Evolutionary conservation across 2,888 invertebrate species (phyloP).

Genomic region (Scrobipalpa atriplicella): DNA sequence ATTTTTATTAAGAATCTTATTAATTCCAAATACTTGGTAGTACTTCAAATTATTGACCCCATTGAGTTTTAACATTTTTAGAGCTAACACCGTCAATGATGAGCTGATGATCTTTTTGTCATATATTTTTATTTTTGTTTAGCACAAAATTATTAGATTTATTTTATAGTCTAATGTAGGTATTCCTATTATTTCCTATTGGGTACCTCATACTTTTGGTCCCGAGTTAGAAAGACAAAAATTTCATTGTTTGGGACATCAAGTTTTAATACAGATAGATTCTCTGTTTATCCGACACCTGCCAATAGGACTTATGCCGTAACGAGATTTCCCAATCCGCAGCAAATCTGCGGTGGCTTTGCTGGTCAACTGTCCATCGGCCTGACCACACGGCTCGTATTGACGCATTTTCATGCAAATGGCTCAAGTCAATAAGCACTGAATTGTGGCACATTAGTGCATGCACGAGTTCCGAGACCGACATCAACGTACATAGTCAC

Average conservation of each 20-base stretch:
- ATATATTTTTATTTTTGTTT: too few relatives aligned
- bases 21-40: not conserved
- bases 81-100: too few relatives aligned
- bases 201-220: too few relatives aligned
- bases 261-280: not conserved
- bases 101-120: too few relatives aligned
- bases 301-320: not conserved
- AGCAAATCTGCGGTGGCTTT: slow-evolving; percentile 8
- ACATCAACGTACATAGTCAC: not conserved
- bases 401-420: slow-evolving; percentile 4
- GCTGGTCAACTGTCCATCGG: not conserved
- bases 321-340: not conserved
- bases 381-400: not conserved
- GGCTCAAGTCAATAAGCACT: not conserved
- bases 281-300: not conserved
- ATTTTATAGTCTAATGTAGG: too few relatives aligned
- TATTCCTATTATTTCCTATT: too few relatives aligned
- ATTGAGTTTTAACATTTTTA: not conserved
- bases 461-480: not conserved
- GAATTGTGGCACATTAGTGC: slow-evolving; percentile 7
- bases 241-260: not conserved
- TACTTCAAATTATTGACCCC: not conserved
- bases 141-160: too few relatives aligned
- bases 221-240: too few relatives aligned
- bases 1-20: not conserved